Conservation (phyloP, 2,113 vertebrate genomes). For the Smithornis capensis region DNA sequence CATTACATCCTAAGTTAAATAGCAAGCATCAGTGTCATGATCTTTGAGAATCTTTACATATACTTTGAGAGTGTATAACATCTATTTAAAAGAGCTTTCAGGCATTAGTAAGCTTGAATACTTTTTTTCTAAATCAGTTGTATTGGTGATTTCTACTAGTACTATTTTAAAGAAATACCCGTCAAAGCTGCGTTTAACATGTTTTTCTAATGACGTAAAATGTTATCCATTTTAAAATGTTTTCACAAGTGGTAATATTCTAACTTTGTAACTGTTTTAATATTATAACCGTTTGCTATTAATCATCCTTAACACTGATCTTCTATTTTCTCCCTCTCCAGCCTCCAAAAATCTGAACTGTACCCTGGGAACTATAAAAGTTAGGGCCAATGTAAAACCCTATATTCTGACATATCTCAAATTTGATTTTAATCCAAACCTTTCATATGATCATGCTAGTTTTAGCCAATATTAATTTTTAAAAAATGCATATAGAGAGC, state of each 20-base stretch:
- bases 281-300: conserved; percentile 15
- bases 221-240: neutral
- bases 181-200: neutral
- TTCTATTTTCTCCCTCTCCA: neutral
- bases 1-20: neutral
- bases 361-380: conserved; percentile 6
- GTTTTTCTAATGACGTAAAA: conserved; percentile 14
- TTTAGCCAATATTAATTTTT: neutral
- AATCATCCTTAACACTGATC: neutral
- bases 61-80: neutral
- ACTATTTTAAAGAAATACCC: neutral
- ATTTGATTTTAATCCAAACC: neutral
- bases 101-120: neutral
- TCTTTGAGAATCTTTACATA: neutral
- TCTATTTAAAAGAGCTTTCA: neutral
- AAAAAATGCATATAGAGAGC: accelerated
- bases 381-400: neutral
- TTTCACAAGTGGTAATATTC: conserved; percentile 37
- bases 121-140: neutral
- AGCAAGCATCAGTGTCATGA: accelerated
- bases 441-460: neutral
- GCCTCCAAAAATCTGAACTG: neutral
- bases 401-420: neutral
- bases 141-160: neutral
- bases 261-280: neutral